Evolutionary conservation across 2,888 invertebrate genomes (phyloP), one percentile per base, ranked within the genome.

Genomic region (Drosophila mercatorum): DNA sequence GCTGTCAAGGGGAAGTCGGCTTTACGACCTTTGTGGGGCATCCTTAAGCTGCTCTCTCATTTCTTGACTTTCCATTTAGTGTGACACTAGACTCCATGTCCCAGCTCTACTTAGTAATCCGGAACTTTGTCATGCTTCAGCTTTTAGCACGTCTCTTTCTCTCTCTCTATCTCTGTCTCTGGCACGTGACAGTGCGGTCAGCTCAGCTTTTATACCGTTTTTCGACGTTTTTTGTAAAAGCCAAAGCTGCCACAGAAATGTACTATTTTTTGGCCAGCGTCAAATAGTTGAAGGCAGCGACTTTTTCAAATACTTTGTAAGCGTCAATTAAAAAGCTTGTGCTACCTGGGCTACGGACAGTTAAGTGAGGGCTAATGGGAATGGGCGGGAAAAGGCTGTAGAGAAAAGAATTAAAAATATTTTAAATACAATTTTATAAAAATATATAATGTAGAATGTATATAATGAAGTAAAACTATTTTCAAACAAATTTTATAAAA

Each of bases 111-210:
- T 72, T 51, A 51, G 73, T 63, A 59, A 40, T 49, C 44, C 58
- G 36, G 31, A 64, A 72, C 73, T 72, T 73, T 72, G 66, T 40
- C 59, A 49, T 49, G 59, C 47, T 49, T 49, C 59, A 31, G 59
- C 59, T 59, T 40, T 71, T 65, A 65, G 64, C 72, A 71, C 40
- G 59, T 64, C 64, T 40, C 53, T n/a, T 34, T 43, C 12, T 5
- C 38, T 11, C 58, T 49, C 43, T n/a, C 40, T 41, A 4, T 1
- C 38, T 11, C 62, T 49, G 43, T n/a, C 40, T 41, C 2, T 31
- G 59, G 65, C 67, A 85, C 80, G 80, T 86, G 83, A 80, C 72
- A 71, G 28, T 53, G 68, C 72, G 31, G 64, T 49, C 8, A 31
- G 59, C 49, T 49, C 49, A 49, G 40, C 40, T 59, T 38, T 47